Evolutionary conservation across 1,140 invertebrate genomes (phyloP), one percentile per base, ranked within the genome.

Genomic region (Diploscapter pachys): DNA sequence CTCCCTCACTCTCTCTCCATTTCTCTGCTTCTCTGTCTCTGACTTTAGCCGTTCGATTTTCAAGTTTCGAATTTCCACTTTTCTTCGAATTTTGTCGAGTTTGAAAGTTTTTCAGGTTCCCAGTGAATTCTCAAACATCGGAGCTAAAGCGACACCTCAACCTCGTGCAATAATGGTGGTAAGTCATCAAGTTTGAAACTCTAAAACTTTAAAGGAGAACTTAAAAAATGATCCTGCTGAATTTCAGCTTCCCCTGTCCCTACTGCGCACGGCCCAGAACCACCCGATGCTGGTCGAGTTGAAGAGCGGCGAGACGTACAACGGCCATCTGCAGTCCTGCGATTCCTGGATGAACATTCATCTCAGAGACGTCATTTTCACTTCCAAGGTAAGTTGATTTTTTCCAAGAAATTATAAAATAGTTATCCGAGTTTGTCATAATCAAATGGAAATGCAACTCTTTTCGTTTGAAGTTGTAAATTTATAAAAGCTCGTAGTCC

Each of bases 281-380:
- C 93, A 95, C 87, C 94, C 94, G 8, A 95, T 96, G 94, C 84
- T 99, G 78, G 96, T 99, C 4, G 97, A 99, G 87, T 88, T 99
- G 61, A 99, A 99, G 89, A 99, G 99, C 90, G 96, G 97, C 3
- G 96, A 99, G 90, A 99, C 97, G 0, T 99, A 99, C 87, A 99
- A 99, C 88, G 97, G 97, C 52, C 96, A 99, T 88, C 90, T 99
- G 77, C 95, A 76, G 0, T 95, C 92, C 80, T 98, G 96, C 87
- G 97, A 99, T 88, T 97, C 96, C 84, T 99, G 96, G 95, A 99
- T 99, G 97, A 99, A 99, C 88, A 96, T 99, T 59, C 96, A 98
- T 87, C 89, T 99, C 4, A 87, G 95, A 84, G 96, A 99, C 90
- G 96, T 98, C 13, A 99, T 99, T 87, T 99, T 96, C 85, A 99